These are phyloP conservation scores for Lithobates sylvaticus DNA, from an alignment of 2,797 vertebrate genomes.

Conservation along the genomic window DNA sequence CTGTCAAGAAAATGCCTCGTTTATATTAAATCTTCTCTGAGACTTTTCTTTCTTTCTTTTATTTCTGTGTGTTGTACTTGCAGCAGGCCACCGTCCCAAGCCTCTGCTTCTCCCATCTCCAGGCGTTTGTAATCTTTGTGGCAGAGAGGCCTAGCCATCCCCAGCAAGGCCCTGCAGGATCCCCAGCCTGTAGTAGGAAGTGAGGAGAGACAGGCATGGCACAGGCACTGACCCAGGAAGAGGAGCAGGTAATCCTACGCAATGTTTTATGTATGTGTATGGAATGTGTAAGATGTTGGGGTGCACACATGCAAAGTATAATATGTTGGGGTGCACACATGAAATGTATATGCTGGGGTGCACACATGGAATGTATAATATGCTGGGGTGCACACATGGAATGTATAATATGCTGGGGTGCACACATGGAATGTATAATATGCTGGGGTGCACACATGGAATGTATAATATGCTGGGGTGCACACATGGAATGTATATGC, in stretches of 20 bases:
- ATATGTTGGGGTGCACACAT: no score
- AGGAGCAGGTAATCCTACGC: slow-evolving; percentile 87
- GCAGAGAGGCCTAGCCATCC: not conserved
- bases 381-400: no score
- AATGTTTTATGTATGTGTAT: not conserved
- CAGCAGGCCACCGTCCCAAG: not conserved
- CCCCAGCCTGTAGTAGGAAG: slow-evolving; percentile 41
- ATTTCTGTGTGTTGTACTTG: not conserved
- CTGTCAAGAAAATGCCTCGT: slow-evolving; percentile 38
- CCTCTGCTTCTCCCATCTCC: not conserved
- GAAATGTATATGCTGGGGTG: no score
- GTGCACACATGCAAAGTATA: no score
- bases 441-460: no score
- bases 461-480: no score
- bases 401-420: no score
- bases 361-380: no score
- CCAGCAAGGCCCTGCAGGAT: slow-evolving; percentile 46
- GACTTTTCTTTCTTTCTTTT: not conserved
- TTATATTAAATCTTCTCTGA: slow-evolving; percentile 24
- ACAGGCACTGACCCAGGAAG: slow-evolving; percentile 88
- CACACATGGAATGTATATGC: no score
- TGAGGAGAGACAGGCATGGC: slow-evolving; percentile 78
- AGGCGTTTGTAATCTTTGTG: not conserved
- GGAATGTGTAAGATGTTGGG: no score
- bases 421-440: no score